Evolutionary conservation across 2,888 invertebrate species (phyloP).

Genomic region (Tuberolachnus salignus): DNA sequence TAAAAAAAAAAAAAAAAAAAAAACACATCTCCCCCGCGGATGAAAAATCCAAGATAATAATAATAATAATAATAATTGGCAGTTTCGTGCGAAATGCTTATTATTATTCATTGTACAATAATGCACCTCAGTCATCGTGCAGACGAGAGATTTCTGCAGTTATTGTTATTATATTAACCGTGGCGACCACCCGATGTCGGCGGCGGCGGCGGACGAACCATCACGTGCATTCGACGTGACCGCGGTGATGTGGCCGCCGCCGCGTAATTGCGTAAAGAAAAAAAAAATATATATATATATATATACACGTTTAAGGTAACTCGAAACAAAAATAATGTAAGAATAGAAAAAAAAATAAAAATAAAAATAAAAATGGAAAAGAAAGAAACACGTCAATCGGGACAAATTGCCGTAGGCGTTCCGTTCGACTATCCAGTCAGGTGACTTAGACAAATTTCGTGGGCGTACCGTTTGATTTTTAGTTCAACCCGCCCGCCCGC

Average conservation of each 20-base stretch:
- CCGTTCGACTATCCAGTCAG: slow-evolving; percentile 54
- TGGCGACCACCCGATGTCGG: slow-evolving; percentile 34
- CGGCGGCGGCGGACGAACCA: slow-evolving; percentile 11
- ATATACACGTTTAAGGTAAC: slow-evolving; percentile 8
- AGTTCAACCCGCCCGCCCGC: slow-evolving; percentile 56
- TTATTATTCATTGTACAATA: slow-evolving; percentile 39
- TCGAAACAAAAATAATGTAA: slow-evolving; percentile 22
- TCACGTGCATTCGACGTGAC: neutral
- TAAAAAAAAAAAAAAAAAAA: too few relatives aligned
- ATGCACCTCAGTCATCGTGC: neutral
- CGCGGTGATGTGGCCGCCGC: neutral
- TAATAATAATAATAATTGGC: slow-evolving; percentile 32
- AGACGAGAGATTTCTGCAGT: neutral
- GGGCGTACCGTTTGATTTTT: slow-evolving; percentile 56
- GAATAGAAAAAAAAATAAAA: slow-evolving; percentile 22
- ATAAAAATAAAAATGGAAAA: slow-evolving; percentile 27
- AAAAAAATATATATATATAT: neutral
- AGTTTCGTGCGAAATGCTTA: slow-evolving; percentile 18
- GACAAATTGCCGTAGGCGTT: slow-evolving; percentile 56
- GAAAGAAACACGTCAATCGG: slow-evolving; percentile 55
- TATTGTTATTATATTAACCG: slow-evolving; percentile 8
- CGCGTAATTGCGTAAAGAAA: neutral
- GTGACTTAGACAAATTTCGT: slow-evolving; percentile 57
- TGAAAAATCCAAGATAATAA: neutral
- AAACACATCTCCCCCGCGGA: neutral